phyloP scores from a whole-genome alignment of 2,888 invertebrate genomes.

The Pseudococcus longispinus region DNA sequence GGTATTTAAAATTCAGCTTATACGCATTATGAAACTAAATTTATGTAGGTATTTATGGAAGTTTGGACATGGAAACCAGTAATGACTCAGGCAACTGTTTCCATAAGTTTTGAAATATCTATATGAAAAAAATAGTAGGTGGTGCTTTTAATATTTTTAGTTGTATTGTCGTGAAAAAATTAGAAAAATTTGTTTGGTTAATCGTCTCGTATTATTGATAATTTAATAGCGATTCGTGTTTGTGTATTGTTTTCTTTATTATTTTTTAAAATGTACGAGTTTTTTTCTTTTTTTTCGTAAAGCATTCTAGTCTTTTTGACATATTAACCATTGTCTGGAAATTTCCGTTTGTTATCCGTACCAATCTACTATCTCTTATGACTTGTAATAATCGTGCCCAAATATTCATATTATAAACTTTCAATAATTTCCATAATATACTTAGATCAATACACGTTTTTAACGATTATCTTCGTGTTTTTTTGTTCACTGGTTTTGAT shows the following conservation, averaged over 20 bases:
- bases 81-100: neutral
- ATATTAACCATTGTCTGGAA: conserved; percentile 30
- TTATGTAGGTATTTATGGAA: neutral
- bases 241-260: conserved; percentile 35
- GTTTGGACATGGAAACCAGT: neutral
- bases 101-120: neutral
- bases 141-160: conserved; percentile 1
- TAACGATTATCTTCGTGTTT: neutral
- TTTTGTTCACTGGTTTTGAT: neutral
- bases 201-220: conserved; percentile 5
- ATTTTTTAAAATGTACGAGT: conserved; percentile 8
- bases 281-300: conserved; percentile 14
- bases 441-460: conserved; percentile 30
- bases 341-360: conserved; percentile 15
- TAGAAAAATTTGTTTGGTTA: neutral
- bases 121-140: neutral
- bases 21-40: neutral
- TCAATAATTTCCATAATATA: conserved; percentile 33
- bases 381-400: conserved; percentile 17
- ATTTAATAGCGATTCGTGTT: conserved; percentile 16
- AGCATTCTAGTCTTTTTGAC: conserved; percentile 40
- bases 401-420: conserved; percentile 40
- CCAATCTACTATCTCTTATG: neutral
- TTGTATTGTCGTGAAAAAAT: neutral
- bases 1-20: neutral